Base-by-base conservation (phyloP, 2,888 invertebrate species). In the Sinodicranocentrus sp. region DNA sequence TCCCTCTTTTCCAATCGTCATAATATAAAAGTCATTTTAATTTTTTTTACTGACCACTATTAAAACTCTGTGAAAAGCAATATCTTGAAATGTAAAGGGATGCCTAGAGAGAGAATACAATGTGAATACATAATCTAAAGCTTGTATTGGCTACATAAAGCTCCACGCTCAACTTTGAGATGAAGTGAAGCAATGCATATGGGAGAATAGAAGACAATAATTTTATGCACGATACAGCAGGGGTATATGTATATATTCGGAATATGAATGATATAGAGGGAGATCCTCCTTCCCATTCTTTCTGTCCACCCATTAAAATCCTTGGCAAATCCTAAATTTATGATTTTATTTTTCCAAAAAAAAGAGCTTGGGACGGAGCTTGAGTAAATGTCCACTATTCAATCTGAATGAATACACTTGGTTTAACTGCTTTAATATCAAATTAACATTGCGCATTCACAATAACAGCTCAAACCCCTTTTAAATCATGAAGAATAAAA, bases 251-350 rank as follows among this genome's bases (percentile, higher is more conserved):
- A n/a, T n/a, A n/a, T n/a, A n/a, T n/a, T n/a, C n/a, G n/a, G n/a
- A n/a, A n/a, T n/a, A n/a, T n/a, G n/a, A n/a, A 68, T 48, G 43
- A 72, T 57, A 28, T 33, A 52, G 43, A 72, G 28, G 26, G 17
- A 19, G 79, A 72, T 80, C 79, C 79, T 80, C 72, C 79, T 86
- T 86, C 82, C 84, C 85, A 85, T 87, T 87, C 80, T 85, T 84
- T 85, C 84, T 84, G 86, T 86, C 77, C 82, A 84, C 83, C 79
- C 80, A 76, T 79, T 76, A 63, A 65, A 78, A 78, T 79, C 84
- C 78, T 84, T 82, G 75, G 78, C 85, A 85, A 85, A 85, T 85
- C 85, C 82, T 43, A 72, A 85, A 85, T 85, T 82, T 85, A 85
- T 85, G 77, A 85, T 77, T 72, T 79, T 65, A 73, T 72, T 82